These are phyloP conservation scores for Papilio gigon DNA, from an alignment of 2,888 invertebrate genomes.

Conservation along the genomic window DNA sequence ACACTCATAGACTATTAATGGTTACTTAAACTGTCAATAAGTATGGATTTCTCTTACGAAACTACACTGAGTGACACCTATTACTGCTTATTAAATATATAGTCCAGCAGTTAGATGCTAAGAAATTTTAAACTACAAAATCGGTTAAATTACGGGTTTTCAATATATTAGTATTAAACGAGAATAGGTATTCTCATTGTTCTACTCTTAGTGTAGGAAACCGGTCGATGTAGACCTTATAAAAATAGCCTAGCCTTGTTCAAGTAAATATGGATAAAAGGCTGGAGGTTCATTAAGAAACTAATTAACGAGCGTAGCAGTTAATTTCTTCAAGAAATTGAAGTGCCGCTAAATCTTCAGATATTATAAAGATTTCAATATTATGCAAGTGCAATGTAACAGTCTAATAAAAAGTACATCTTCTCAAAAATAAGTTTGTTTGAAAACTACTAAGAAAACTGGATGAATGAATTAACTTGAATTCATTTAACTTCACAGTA, in stretches of 20 bases:
- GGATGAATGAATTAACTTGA: no score
- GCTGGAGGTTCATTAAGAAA: background rate
- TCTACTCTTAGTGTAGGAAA: background rate
- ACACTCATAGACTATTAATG: no score
- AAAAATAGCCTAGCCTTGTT: conserved; percentile 8
- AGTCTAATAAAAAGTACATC: no score
- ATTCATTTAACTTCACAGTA: no score
- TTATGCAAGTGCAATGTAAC: no score
- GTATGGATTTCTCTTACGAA: background rate
- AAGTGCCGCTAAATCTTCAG: background rate
- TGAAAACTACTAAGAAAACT: no score
- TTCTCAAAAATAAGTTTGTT: no score
- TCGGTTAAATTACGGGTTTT: background rate
- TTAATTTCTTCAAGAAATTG: background rate
- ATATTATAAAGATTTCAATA: background rate
- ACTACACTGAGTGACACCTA: background rate
- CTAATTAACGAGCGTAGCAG: background rate
- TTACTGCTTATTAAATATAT: background rate
- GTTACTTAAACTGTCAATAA: no score
- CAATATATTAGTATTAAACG: background rate
- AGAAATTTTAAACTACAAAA: background rate
- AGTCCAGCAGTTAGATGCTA: background rate
- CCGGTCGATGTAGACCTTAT: conserved; percentile 11
- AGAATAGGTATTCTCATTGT: background rate
- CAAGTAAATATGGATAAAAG: conserved; percentile 10